A percentile compares a stretch with the other conserved stretches of the same genome.
These are phyloP conservation scores for Nipponacmea schrenckii DNA, from an alignment of 2,888 invertebrate genomes.

Conservation along the genomic window DNA sequence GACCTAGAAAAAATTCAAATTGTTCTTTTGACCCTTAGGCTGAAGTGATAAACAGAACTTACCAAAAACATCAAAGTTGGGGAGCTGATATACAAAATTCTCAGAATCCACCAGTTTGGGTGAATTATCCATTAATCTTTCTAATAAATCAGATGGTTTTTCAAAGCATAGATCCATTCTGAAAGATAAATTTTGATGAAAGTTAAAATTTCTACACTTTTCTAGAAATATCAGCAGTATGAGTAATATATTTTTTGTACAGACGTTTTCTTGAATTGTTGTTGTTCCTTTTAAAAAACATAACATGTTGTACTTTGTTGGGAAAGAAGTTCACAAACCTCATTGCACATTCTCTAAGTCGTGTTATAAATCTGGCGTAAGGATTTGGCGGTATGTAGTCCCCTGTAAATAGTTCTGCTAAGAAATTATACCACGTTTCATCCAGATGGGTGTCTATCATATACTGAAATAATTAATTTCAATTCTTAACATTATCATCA, in stretches of 20 bases:
- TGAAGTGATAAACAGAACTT: too few relatives aligned
- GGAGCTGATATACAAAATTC: slow-evolving; percentile 56
- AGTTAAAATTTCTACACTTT: too few relatives aligned
- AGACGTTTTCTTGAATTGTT: too few relatives aligned
- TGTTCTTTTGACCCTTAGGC: too few relatives aligned
- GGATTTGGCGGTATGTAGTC: slow-evolving; percentile 58
- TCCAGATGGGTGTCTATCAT: slow-evolving; percentile 62
- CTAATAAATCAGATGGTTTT: slow-evolving; percentile 37
- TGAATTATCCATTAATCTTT: slow-evolving; percentile 37
- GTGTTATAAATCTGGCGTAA: slow-evolving; percentile 51
- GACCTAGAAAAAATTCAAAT: too few relatives aligned
- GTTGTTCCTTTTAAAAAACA: too few relatives aligned
- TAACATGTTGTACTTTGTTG: not conserved
- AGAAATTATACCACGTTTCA: slow-evolving; percentile 56
- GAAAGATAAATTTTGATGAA: slow-evolving; percentile 6
- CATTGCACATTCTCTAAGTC: slow-evolving; percentile 50
- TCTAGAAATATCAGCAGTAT: too few relatives aligned
- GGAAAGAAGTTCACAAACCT: slow-evolving; percentile 38
- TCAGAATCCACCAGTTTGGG: slow-evolving; percentile 48
- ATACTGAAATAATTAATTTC: slow-evolving; percentile 49
- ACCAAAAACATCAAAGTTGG: slow-evolving; percentile 61
- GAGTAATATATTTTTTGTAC: too few relatives aligned
- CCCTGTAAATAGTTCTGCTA: slow-evolving; percentile 50
- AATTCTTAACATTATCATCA: too few relatives aligned
- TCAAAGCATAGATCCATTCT: slow-evolving; percentile 63